Percentiles rank a stretch among this genome's conserved stretches.
phyloP scores from a whole-genome alignment of 2,797 vertebrate genomes.

The Remorina albescens region DNA sequence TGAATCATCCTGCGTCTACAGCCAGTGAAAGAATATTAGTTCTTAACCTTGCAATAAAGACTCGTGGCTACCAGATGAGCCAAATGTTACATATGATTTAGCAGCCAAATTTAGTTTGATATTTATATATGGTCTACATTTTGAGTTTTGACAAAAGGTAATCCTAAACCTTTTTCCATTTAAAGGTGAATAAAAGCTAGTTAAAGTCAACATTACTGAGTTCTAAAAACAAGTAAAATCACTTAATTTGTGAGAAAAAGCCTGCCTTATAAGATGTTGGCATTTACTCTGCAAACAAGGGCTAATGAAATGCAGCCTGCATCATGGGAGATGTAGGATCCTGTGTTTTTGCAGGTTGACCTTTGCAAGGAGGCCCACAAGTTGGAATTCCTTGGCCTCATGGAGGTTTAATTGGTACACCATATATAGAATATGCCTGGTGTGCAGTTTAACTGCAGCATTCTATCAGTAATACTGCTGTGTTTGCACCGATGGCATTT shows the following conservation, averaged over 20 bases:
- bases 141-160: not conserved
- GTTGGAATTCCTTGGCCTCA: not conserved
- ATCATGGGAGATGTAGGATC: not conserved
- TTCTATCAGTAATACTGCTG: not conserved
- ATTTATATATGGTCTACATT: not conserved
- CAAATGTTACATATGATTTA: not conserved
- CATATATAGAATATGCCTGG: not conserved
- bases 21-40: not conserved
- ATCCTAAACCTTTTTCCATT: not conserved
- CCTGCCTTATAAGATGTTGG: not conserved
- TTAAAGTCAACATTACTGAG: not conserved
- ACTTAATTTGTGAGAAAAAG: not conserved
- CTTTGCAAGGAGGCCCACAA: not conserved
- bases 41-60: not conserved
- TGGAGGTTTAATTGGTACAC: not conserved
- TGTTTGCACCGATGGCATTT: slow-evolving; percentile 9
- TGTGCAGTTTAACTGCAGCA: not conserved
- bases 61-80: not conserved
- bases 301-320: not conserved
- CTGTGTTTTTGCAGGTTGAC: not conserved
- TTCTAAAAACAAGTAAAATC: not conserved
- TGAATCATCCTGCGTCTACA: not conserved
- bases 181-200: not conserved
- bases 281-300: not conserved
- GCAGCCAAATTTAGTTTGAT: not conserved